These are phyloP conservation scores for Leptinotarsa peninsularis DNA, from an alignment of 2,888 invertebrate genomes.

Conservation along the genomic window DNA sequence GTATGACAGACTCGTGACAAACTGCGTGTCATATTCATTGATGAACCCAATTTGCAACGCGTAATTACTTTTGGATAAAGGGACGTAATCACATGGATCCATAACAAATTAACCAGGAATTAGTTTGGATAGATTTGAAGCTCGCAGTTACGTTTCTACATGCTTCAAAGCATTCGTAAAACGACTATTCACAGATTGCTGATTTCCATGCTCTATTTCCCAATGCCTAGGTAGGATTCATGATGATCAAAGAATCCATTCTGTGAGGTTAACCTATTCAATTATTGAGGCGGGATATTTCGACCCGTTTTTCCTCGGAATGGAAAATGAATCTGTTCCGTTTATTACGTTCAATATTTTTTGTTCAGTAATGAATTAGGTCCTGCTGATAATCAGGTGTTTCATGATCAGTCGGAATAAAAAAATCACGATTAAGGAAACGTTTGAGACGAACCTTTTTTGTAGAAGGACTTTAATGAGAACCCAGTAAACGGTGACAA, in stretches of 20 bases:
- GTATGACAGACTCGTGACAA: conserved; percentile 49
- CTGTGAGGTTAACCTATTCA: background rate
- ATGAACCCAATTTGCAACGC: conserved; percentile 52
- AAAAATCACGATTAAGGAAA: too few species aligned
- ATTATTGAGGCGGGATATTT: background rate
- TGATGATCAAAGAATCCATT: background rate
- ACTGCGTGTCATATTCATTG: conserved; percentile 51
- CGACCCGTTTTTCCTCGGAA: too few species aligned
- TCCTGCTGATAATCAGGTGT: too few species aligned
- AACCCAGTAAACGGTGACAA: too few species aligned
- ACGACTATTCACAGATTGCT: background rate
- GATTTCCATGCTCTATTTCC: conserved; percentile 14
- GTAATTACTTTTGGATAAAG: conserved; percentile 49
- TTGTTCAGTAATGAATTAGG: too few species aligned
- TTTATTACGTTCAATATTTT: too few species aligned
- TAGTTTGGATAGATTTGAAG: conserved; percentile 31
- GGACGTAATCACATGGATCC: conserved; percentile 49
- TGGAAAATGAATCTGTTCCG: too few species aligned
- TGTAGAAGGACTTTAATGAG: too few species aligned
- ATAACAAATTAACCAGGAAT: conserved; percentile 42
- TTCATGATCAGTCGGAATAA: too few species aligned
- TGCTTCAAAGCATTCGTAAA: background rate
- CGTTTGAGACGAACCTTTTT: too few species aligned
- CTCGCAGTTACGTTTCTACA: background rate
- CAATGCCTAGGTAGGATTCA: background rate